Evolutionary conservation across 2,888 invertebrate genomes (phyloP).

Genomic region (Volucella inflata): DNA sequence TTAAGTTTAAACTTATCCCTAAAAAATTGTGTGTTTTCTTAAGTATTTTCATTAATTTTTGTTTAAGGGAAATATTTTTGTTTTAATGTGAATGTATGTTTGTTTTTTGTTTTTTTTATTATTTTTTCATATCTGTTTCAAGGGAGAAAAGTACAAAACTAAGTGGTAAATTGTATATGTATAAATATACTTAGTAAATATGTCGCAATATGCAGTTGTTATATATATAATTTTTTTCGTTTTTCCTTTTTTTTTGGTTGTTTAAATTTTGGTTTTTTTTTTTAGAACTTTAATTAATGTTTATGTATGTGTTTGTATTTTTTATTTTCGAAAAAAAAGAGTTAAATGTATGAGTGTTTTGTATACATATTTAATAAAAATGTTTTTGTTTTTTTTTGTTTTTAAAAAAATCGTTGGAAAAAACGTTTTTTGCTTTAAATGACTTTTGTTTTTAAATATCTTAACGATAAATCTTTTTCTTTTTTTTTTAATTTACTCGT

Average conservation of each 20-base stretch:
- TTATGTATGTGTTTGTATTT: conserved; percentile 63
- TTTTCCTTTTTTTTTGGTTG: conserved; percentile 62
- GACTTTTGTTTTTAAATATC: background rate
- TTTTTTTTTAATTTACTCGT: conserved; percentile 45
- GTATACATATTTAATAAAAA: conserved; percentile 51
- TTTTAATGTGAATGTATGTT: conserved; percentile 61
- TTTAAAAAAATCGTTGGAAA: conserved; percentile 76
- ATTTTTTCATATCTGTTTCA: conserved; percentile 54
- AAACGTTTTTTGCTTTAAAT: conserved; percentile 14
- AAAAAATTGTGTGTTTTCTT: conserved; percentile 50
- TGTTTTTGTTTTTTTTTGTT: conserved; percentile 57
- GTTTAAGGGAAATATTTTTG: conserved; percentile 67
- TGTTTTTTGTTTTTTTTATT: conserved; percentile 56
- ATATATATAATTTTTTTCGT: conserved; percentile 65
- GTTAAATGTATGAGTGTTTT: conserved; percentile 53
- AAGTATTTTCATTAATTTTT: conserved; percentile 76
- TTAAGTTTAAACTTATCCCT: conserved; percentile 72
- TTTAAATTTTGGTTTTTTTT: conserved; percentile 69
- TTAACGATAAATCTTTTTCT: background rate
- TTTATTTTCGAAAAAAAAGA: conserved; percentile 45
- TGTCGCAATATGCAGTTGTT: conserved; percentile 76
- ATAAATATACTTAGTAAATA: conserved; percentile 72
- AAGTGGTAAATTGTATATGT: conserved; percentile 74
- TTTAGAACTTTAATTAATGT: conserved; percentile 75
- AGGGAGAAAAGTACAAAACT: conserved; percentile 75